phyloP scores from a whole-genome alignment of 2,113 vertebrate genomes.

The Ctenomys sociabilis region DNA sequence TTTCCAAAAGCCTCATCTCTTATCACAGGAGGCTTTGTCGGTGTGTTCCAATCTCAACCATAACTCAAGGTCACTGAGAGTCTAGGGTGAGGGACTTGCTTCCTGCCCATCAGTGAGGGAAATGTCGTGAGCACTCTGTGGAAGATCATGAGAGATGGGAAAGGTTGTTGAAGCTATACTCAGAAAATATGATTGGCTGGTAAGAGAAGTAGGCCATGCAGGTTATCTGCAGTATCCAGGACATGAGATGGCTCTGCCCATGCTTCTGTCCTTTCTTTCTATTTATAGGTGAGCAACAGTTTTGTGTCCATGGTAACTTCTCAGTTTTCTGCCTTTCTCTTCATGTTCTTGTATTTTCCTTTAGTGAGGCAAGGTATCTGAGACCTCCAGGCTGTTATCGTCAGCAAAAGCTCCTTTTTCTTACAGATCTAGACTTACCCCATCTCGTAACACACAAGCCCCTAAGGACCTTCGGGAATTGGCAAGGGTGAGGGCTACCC shows the following conservation, averaged over 20 bases:
- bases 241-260: background rate
- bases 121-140: background rate
- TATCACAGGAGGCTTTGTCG: background rate
- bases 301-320: slow-evolving; percentile 14
- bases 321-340: background rate
- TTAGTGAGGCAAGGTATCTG: background rate
- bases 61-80: background rate
- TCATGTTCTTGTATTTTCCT: background rate
- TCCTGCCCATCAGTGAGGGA: background rate
- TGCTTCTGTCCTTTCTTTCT: slow-evolving; percentile 4
- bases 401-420: background rate
- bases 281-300: background rate
- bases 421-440: background rate
- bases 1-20: background rate
- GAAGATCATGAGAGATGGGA: background rate
- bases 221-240: background rate
- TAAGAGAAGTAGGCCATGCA: background rate
- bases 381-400: background rate
- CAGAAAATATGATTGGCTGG: background rate
- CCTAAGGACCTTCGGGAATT: background rate
- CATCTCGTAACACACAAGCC: background rate
- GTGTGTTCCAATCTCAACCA: background rate
- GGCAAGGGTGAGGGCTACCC: rapidly evolving
- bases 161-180: background rate
- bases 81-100: background rate